These are phyloP conservation scores for Drosophila paramelanica DNA, from an alignment of 2,888 invertebrate species.

Conservation along the genomic window DNA sequence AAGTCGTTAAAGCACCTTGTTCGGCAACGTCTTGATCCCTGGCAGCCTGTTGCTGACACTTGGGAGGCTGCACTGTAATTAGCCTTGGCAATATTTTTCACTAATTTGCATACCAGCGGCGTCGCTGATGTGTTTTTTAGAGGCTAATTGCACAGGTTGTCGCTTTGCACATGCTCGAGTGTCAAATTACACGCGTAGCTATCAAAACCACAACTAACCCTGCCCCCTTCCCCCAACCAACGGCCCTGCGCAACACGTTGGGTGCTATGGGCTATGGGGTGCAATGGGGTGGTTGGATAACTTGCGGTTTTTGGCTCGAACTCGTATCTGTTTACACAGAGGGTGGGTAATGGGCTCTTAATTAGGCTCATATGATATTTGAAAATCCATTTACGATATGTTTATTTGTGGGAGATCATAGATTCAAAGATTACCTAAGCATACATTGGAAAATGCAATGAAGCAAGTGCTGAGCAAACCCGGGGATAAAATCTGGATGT, in stretches of 20 bases:
- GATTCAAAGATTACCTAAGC: slow-evolving; percentile 34
- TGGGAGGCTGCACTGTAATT: slow-evolving; percentile 52
- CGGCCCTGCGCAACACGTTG: slow-evolving; percentile 32
- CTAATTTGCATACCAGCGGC: slow-evolving; percentile 69
- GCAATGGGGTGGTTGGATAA: slow-evolving; percentile 54
- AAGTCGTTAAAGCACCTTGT: slow-evolving; percentile 28
- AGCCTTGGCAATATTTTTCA: slow-evolving; percentile 46
- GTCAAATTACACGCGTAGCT: slow-evolving; percentile 69
- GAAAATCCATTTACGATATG: slow-evolving; percentile 49
- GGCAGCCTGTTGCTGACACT: slow-evolving; percentile 60
- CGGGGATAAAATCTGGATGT: slow-evolving; percentile 14
- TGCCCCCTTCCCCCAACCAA: not conserved
- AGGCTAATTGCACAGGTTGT: slow-evolving; percentile 68
- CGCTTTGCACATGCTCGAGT: slow-evolving; percentile 46
- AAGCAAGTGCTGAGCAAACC: slow-evolving; percentile 27
- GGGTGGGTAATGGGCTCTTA: slow-evolving; percentile 82
- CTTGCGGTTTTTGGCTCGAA: slow-evolving; percentile 66
- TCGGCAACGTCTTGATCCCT: slow-evolving; percentile 6
- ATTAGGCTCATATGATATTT: slow-evolving; percentile 78
- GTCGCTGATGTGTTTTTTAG: slow-evolving; percentile 22
- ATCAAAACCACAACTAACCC: slow-evolving; percentile 43
- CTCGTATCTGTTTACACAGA: slow-evolving; percentile 68
- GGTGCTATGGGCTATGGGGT: too few relatives aligned
- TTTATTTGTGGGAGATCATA: slow-evolving; percentile 30
- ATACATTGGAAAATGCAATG: slow-evolving; percentile 19